These are phyloP conservation scores for Ectemnius lituratus DNA, from an alignment of 2,888 invertebrate genomes.

Conservation along the genomic window DNA sequence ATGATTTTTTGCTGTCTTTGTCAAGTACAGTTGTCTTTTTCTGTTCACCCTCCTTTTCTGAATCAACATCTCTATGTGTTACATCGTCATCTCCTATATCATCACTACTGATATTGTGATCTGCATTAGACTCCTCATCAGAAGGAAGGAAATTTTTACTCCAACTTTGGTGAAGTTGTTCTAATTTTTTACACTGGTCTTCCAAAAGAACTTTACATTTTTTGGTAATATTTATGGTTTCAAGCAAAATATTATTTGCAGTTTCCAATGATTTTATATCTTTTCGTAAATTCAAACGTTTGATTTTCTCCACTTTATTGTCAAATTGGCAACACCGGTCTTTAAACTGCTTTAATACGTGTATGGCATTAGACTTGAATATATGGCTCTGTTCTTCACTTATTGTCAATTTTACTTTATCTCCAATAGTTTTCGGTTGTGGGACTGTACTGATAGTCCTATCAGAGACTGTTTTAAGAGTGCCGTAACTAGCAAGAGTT, in stretches of 20 bases:
- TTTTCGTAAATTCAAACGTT: conserved; percentile 41
- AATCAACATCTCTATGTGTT: not conserved
- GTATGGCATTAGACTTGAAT: conserved; percentile 17
- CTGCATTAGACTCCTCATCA: not conserved
- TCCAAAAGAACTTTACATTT: conserved; percentile 38
- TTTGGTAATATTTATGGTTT: conserved; percentile 44
- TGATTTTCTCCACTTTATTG: conserved; percentile 43
- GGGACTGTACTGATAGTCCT: too few relatives aligned
- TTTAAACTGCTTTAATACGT: conserved; percentile 39
- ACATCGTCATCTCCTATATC: not conserved
- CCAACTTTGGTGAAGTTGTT: conserved; percentile 54
- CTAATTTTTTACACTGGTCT: conserved; percentile 46
- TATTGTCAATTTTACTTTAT: conserved; percentile 14
- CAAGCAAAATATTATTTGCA: conserved; percentile 44
- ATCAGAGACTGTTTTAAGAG: too few relatives aligned
- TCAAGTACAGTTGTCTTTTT: not conserved
- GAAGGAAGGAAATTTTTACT: conserved; percentile 33
- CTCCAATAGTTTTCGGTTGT: not conserved
- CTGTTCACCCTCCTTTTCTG: not conserved
- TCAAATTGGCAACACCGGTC: conserved; percentile 23
- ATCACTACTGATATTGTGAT: conserved; percentile 7
- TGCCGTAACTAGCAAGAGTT: too few relatives aligned
- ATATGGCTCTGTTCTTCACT: conserved; percentile 32
- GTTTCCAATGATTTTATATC: conserved; percentile 40
- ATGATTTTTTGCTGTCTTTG: not conserved